Conservation (phyloP, 92 coral and sea anemone genomes). For the Porites lobata region DNA sequence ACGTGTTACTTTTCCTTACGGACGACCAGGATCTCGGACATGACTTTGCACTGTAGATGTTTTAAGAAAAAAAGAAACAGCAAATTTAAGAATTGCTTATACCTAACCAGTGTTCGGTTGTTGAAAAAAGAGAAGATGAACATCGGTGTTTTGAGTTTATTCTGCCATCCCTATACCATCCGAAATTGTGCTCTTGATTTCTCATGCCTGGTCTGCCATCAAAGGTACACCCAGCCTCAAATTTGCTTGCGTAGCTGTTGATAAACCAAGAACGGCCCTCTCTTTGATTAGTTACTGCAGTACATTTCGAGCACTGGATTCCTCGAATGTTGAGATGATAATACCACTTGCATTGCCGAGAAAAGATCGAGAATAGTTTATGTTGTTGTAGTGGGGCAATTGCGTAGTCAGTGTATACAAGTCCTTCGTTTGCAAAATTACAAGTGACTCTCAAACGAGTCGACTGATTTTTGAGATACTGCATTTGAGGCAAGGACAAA, state of each 20-base stretch:
- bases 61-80: no score
- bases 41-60: no score
- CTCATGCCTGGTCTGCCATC: slow-evolving; percentile 14
- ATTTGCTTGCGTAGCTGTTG: not conserved
- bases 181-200: not conserved
- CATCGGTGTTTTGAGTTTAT: slow-evolving; percentile 5
- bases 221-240: not conserved
- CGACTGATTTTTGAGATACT: slow-evolving; percentile 21
- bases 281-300: not conserved
- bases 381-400: not conserved
- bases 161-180: not conserved
- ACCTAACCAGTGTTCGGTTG: slow-evolving; percentile 31
- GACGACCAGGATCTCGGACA: no score
- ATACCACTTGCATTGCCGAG: not conserved
- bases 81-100: not conserved
- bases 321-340: slow-evolving; percentile 2
- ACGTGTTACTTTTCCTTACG: no score
- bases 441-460: slow-evolving; percentile 48
- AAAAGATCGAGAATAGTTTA: not conserved
- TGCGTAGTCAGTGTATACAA: slow-evolving; percentile 3
- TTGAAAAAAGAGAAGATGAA: slow-evolving; percentile 1
- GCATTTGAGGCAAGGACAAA: slow-evolving; percentile 35
- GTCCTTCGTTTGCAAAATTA: slow-evolving; percentile 7
- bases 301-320: not conserved
- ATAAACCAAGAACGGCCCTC: not conserved